These are phyloP conservation scores for Tetragonula carbonaria DNA, from an alignment of 2,888 invertebrate species.

Conservation along the genomic window DNA sequence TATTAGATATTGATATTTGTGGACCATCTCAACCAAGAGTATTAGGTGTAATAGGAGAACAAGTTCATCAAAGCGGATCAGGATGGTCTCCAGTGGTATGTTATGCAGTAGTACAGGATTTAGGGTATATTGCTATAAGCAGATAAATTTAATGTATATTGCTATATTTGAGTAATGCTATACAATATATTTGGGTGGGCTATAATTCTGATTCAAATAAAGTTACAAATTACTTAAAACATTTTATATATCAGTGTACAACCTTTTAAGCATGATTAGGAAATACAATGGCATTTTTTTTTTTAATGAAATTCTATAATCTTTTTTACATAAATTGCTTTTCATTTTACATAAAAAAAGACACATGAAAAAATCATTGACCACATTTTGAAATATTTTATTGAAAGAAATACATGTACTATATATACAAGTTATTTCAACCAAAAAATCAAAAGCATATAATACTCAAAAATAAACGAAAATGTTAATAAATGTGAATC, in stretches of 20 bases:
- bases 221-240: background rate
- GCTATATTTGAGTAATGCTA: constrained; percentile 5
- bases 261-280: background rate
- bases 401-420: background rate
- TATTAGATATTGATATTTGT: constrained; percentile 98
- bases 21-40: constrained; percentile 98
- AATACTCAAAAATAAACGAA: background rate
- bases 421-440: too few species aligned
- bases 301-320: background rate
- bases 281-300: background rate
- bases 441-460: background rate
- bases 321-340: too few species aligned
- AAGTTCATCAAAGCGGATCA: constrained; percentile 97
- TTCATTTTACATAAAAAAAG: background rate
- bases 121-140: background rate
- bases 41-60: constrained; percentile 95
- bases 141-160: background rate
- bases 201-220: background rate
- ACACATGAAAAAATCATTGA: background rate
- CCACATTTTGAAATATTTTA: background rate
- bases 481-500: background rate
- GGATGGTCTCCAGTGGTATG: constrained; percentile 98
- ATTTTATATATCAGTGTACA: background rate
- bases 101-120: constrained; percentile 59
- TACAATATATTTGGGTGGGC: background rate